Evolutionary conservation across 2,797 vertebrate species (phyloP).

Genomic region (Crenichthys baileyi): DNA sequence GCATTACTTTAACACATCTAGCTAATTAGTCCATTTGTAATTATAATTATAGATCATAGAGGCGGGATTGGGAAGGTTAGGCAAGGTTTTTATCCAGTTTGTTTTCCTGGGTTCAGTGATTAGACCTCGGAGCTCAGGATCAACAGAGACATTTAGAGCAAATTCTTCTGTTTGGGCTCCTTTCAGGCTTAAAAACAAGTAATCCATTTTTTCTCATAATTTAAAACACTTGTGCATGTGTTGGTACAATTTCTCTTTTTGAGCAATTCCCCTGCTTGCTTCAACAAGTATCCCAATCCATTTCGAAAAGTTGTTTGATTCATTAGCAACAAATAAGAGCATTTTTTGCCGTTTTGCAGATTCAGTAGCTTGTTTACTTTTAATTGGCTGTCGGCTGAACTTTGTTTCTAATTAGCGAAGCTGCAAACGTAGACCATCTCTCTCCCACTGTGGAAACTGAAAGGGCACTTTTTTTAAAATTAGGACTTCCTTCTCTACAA

Average conservation of each 20-base stretch:
- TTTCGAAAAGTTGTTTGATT: constrained; percentile 43
- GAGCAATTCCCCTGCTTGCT: constrained; percentile 18
- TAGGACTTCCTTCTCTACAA: background rate
- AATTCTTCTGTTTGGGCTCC: constrained; percentile 21
- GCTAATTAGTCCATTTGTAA: constrained; percentile 70
- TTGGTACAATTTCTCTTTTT: background rate
- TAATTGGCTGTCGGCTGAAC: constrained; percentile 10
- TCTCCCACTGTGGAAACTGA: background rate
- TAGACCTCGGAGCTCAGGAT: constrained; percentile 14
- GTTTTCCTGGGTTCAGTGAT: constrained; percentile 17
- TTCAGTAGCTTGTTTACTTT: background rate
- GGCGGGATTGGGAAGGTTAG: constrained; percentile 57
- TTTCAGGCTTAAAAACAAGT: constrained; percentile 1
- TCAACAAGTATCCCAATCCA: constrained; percentile 31
- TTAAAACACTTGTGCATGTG: background rate
- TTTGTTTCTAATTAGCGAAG: constrained; percentile 2
- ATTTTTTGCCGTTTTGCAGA: constrained; percentile 15
- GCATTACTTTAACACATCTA: constrained; percentile 55
- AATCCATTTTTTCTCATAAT: constrained; percentile 6
- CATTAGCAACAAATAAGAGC: constrained; percentile 29
- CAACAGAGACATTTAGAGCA: constrained; percentile 11
- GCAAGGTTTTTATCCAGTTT: constrained; percentile 40
- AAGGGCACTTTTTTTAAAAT: background rate
- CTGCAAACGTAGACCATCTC: background rate
- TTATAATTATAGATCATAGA: constrained; percentile 70